A percentile compares a stretch with the other conserved stretches of the same genome.
These are phyloP conservation scores for Diadophis punctatus DNA, from an alignment of 2,113 vertebrate genomes.

Conservation along the genomic window DNA sequence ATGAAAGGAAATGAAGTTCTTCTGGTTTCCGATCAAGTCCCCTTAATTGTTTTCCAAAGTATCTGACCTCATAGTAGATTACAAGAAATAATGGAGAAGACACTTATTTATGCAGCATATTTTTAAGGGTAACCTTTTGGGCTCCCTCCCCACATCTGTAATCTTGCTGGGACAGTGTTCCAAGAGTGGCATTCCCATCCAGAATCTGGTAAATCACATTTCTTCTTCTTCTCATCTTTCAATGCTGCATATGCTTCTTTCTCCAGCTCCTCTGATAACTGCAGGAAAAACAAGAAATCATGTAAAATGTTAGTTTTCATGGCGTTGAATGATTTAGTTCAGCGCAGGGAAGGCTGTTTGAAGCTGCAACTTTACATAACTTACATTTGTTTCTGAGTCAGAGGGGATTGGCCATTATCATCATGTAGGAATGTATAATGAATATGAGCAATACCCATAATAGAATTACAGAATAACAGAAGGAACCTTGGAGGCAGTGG, in stretches of 20 bases:
- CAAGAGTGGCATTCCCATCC: constrained; percentile 9
- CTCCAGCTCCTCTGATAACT: constrained; percentile 73
- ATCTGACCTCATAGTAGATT: constrained; percentile 53
- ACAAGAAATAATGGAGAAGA: constrained; percentile 58
- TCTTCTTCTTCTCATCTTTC: constrained; percentile 45
- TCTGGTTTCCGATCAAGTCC: constrained; percentile 47
- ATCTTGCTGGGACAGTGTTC: constrained; percentile 46
- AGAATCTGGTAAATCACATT: constrained; percentile 62
- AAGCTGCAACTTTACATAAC: neutral
- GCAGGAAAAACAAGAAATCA: constrained; percentile 60
- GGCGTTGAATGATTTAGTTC: neutral
- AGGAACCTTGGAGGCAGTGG: neutral
- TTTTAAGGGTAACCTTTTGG: constrained; percentile 36
- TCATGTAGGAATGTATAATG: neutral
- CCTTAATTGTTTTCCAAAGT: constrained; percentile 51
- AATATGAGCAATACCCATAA: neutral
- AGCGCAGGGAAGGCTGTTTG: neutral
- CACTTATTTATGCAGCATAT: constrained; percentile 50
- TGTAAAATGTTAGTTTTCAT: constrained; percentile 32
- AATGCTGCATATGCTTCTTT: constrained; percentile 57
- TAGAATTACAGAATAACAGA: neutral
- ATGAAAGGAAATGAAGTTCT: constrained; percentile 48
- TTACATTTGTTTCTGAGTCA: neutral
- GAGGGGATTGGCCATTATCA: too few relatives aligned
- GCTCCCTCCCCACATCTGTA: constrained; percentile 57